These are phyloP conservation scores for Acanthoscelides obtectus DNA, from an alignment of 2,888 invertebrate genomes.

Conservation along the genomic window DNA sequence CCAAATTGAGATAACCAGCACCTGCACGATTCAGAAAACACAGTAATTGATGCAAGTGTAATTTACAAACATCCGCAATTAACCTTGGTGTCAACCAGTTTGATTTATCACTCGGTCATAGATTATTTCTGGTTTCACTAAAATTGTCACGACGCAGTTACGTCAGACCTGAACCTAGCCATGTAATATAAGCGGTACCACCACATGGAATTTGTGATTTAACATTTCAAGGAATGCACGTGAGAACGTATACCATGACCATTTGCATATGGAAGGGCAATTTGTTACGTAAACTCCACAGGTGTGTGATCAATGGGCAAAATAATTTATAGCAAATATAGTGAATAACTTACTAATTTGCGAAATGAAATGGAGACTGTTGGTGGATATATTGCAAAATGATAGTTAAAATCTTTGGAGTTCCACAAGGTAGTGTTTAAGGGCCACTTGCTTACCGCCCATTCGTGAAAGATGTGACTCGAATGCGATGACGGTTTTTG, in stretches of 20 bases:
- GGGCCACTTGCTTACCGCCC: too few relatives aligned
- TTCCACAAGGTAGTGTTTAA: too few relatives aligned
- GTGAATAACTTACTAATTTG: too few relatives aligned
- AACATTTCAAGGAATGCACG: neutral
- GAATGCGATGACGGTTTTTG: too few relatives aligned
- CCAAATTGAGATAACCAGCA: too few relatives aligned
- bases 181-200: neutral
- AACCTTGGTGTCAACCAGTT: neutral
- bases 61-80: neutral
- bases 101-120: neutral
- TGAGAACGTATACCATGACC: neutral
- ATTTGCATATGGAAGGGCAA: neutral
- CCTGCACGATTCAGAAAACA: neutral
- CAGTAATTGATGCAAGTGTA: neutral
- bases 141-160: neutral
- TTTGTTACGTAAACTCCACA: neutral
- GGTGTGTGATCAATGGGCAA: neutral
- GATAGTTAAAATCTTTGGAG: too few relatives aligned
- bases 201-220: neutral
- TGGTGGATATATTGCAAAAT: too few relatives aligned
- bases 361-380: too few relatives aligned
- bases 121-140: neutral
- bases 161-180: neutral
- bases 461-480: too few relatives aligned
- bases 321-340: too few relatives aligned